Evolutionary conservation across 2,797 vertebrate species (phyloP).

Genomic region (Ctenopoma kingsleyae): DNA sequence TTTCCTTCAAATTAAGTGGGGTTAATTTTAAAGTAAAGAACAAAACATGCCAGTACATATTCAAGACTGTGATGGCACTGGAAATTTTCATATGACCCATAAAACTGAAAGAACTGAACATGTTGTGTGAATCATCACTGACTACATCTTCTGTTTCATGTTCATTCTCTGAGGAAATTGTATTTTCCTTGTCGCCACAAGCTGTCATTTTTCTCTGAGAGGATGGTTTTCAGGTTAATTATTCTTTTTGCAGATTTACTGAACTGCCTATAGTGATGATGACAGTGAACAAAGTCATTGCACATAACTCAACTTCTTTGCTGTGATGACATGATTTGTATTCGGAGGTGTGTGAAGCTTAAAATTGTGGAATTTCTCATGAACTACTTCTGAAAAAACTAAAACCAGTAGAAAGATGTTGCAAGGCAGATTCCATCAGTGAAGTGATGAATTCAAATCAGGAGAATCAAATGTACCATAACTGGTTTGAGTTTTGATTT

Average conservation of each 20-base stretch:
- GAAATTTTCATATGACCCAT: slow-evolving; percentile 15
- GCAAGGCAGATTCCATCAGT: slow-evolving; percentile 30
- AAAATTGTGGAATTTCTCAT: slow-evolving; percentile 35
- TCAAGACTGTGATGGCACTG: slow-evolving; percentile 9
- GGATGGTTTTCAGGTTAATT: slow-evolving; percentile 43
- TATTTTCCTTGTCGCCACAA: slow-evolving; percentile 37
- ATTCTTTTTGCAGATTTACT: slow-evolving; percentile 46
- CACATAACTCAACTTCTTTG: slow-evolving; percentile 21
- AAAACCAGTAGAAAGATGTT: slow-evolving; percentile 19
- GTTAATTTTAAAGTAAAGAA: slow-evolving; percentile 13
- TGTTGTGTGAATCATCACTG: slow-evolving; percentile 21
- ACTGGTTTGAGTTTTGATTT: slow-evolving; percentile 39
- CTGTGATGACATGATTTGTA: slow-evolving; percentile 41
- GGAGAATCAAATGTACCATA: slow-evolving; percentile 39
- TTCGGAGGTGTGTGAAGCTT: background rate
- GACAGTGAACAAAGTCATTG: slow-evolving; percentile 40
- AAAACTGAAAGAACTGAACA: slow-evolving; percentile 8
- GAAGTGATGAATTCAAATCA: slow-evolving; percentile 52
- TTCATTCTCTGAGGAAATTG: slow-evolving; percentile 40
- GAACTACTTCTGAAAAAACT: slow-evolving; percentile 23
- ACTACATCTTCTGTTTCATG: slow-evolving; percentile 50
- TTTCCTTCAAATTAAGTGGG: slow-evolving; percentile 6
- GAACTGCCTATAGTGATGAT: slow-evolving; percentile 37
- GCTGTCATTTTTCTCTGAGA: slow-evolving; percentile 41
- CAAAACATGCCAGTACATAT: slow-evolving; percentile 4